Evolutionary conservation across 1,140 invertebrate species (phyloP).

Genomic region (Leptopilina boulardi): DNA sequence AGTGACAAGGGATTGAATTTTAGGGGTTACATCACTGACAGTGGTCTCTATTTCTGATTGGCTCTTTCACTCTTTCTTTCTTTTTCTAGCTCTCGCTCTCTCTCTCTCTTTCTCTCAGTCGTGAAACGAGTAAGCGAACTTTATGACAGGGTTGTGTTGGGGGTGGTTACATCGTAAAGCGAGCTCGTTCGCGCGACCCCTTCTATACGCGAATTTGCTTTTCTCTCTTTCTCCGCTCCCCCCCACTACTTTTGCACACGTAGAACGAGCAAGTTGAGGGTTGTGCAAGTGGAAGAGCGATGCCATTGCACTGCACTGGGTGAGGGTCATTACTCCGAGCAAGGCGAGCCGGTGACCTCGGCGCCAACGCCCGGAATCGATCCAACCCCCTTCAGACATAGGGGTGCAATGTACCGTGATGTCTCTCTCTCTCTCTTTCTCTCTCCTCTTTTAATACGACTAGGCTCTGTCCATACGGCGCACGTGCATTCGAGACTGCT

Average conservation of each 20-base stretch:
- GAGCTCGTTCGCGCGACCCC: conserved; percentile 30
- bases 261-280: background rate
- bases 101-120: conserved; percentile 42
- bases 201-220: conserved; percentile 20
- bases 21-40: conserved; percentile 36
- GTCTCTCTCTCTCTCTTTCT: too few relatives aligned
- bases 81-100: too few relatives aligned
- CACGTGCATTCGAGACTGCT: conserved; percentile 23
- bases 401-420: conserved; percentile 64
- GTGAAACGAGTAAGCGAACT: conserved; percentile 45
- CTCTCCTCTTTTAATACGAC: conserved; percentile 20
- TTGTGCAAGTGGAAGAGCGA: conserved; percentile 54
- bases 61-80: too few relatives aligned
- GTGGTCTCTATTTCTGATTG: conserved; percentile 44
- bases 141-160: conserved; percentile 38
- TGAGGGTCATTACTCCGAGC: conserved; percentile 76
- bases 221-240: too few relatives aligned
- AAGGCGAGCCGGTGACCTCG: conserved; percentile 75
- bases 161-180: conserved; percentile 45
- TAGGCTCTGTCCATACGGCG: conserved; percentile 12
- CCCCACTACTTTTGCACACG: background rate
- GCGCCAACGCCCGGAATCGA: conserved; percentile 76
- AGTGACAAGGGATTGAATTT: background rate
- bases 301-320: conserved; percentile 76
- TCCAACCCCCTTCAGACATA: conserved; percentile 64